phyloP scores from a whole-genome alignment of 2,797 vertebrate genomes.

The Otolemur crassicaudatus region DNA sequence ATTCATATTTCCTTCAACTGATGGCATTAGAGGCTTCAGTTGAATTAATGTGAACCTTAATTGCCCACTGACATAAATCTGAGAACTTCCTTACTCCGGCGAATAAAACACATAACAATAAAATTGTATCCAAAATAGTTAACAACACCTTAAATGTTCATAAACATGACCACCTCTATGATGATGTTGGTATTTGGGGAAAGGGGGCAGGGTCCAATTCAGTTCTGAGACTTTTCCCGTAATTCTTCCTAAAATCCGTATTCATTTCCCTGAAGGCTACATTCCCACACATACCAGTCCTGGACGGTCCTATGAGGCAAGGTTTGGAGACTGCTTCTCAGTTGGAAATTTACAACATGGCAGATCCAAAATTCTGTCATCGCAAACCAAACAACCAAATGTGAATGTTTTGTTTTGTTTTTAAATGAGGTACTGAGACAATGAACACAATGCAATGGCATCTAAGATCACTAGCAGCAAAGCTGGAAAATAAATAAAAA shows the following conservation, averaged over 20 bases:
- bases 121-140: constrained; percentile 54
- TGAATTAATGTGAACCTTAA: constrained; percentile 34
- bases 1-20: constrained; percentile 48
- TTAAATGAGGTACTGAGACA: background rate
- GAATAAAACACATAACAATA: constrained; percentile 68
- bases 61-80: constrained; percentile 51
- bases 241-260: constrained; percentile 26
- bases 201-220: background rate
- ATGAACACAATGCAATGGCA: background rate
- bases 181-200: background rate
- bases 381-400: background rate
- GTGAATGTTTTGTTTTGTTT: background rate
- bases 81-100: constrained; percentile 8
- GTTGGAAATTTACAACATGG: background rate
- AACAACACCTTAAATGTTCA: constrained; percentile 36
- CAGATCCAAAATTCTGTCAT: background rate
- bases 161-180: constrained; percentile 43
- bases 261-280: background rate
- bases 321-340: background rate
- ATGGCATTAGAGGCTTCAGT: constrained; percentile 49
- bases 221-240: constrained; percentile 3
- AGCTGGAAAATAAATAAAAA: constrained; percentile 29
- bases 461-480: constrained; percentile 9
- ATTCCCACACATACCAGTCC: background rate
- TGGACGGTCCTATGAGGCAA: background rate